These are phyloP conservation scores for Phalacrocorax brasilianus DNA, from an alignment of 2,113 vertebrate genomes.

Conservation along the genomic window DNA sequence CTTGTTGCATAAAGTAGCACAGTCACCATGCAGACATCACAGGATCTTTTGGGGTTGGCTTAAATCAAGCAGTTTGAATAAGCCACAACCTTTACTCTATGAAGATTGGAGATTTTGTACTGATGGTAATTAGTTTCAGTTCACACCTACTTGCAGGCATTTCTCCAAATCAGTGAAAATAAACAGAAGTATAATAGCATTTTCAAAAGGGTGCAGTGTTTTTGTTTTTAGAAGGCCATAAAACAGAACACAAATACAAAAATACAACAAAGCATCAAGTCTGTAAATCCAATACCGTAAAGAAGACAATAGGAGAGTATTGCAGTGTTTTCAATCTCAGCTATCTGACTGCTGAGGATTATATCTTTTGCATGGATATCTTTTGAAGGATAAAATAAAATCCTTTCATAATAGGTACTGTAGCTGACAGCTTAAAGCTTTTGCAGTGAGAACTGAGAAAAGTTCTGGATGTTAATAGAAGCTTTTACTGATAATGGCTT, in stretches of 20 bases:
- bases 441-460: conserved; percentile 9
- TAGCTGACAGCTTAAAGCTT: conserved; percentile 35
- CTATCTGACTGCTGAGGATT: neutral
- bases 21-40: neutral
- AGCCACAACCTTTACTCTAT: neutral
- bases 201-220: neutral
- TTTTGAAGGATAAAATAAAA: neutral
- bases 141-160: conserved; percentile 52
- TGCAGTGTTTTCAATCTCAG: neutral
- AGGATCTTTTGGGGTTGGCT: conserved; percentile 16
- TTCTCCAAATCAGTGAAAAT: conserved; percentile 27
- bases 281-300: neutral
- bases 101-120: conserved; percentile 50
- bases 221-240: neutral
- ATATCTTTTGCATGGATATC: neutral
- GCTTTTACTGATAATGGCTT: conserved; percentile 67
- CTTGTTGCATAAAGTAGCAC: neutral
- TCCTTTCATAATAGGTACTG: neutral
- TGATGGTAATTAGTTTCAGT: conserved; percentile 68
- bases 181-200: conserved; percentile 6
- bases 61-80: conserved; percentile 42
- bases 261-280: neutral
- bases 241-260: neutral
- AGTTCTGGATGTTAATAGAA: conserved; percentile 66
- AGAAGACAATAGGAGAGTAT: neutral